A percentile compares a stretch with the other conserved stretches of the same genome.
Evolutionary conservation across 2,888 invertebrate species (phyloP).

Genomic region (Nomada hirtipes): DNA sequence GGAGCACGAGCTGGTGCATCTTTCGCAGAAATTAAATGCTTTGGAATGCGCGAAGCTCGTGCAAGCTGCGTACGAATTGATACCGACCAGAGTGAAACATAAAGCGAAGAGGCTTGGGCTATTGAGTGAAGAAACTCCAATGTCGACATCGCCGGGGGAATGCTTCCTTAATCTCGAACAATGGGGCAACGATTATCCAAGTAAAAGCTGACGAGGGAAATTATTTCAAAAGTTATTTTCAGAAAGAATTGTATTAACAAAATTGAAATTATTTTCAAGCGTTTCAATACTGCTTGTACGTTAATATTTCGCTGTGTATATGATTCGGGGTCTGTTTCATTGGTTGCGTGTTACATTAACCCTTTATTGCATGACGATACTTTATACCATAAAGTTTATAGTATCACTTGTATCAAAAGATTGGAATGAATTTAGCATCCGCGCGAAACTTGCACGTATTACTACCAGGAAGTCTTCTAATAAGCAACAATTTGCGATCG

Average conservation of each 20-base stretch:
- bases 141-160: conserved; percentile 37
- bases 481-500: too few species aligned
- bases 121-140: neutral
- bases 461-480: too few species aligned
- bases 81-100: conserved; percentile 7
- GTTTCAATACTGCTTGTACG: too few species aligned
- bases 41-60: conserved; percentile 69
- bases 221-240: neutral
- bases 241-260: neutral
- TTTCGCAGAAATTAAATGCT: conserved; percentile 67
- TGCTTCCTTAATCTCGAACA: conserved; percentile 68
- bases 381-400: too few species aligned
- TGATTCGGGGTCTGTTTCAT: too few species aligned
- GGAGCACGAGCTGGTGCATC: conserved; percentile 62
- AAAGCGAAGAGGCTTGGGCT: conserved; percentile 18
- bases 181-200: conserved; percentile 70
- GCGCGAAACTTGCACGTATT: too few species aligned
- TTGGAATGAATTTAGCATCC: too few species aligned
- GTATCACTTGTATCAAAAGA: too few species aligned
- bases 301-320: too few species aligned
- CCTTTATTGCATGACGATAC: too few species aligned
- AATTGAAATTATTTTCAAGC: neutral
- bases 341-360: too few species aligned
- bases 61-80: conserved; percentile 54
- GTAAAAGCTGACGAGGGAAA: conserved; percentile 39